Base-by-base conservation (phyloP, 2,888 invertebrate genomes). In the Rapana venosa region DNA sequence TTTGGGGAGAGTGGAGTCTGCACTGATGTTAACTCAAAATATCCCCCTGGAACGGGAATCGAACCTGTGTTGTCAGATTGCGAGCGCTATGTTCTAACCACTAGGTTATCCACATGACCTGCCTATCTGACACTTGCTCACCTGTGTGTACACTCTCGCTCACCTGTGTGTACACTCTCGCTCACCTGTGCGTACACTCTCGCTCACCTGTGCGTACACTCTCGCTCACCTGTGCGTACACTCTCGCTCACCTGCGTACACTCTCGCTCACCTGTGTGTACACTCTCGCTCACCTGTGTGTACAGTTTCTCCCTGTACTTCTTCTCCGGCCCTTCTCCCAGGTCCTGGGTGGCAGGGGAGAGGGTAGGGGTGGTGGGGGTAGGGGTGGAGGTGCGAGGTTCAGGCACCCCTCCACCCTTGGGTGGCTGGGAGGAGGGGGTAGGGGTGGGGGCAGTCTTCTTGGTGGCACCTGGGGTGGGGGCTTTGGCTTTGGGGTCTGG, bases 281-380 rank as follows among this genome's bases (percentile, higher is more conserved):
- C 1, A 66, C 66, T 6, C 66, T 17, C 77, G 79, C 58, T 70
- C n/a, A 90, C 94, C 94, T 94, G 94, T 36, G 92, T 90, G 88
- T 92, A 92, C 8, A 94, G 84, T 90, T 94, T 94, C 89, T 94
- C 94, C 85, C 93, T 94, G 88, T 94, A 94, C 92, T 94, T 94
- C 88, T 87, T 92, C 56, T 94, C 93, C 35, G 92, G 89, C 13
- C 92, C 91, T 0, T 93, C 91, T 70, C 94, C 94, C 77, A 91
- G 92, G n/a, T 92, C 92, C 13, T 91, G 90, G 30, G 90, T 70
- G 5, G 91, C 87, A 15, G 92, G 91, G n/a, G 79, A 90, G 15
- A 89, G 90, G 15, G 91, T 87, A 15, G 89, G 90, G 36, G 89
- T 87, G 17, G 92, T 91, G n/a, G 93, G 91, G 17, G 92, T 91